phyloP scores from a whole-genome alignment of 1,140 invertebrate species.

The Helicoverpa zea region DNA sequence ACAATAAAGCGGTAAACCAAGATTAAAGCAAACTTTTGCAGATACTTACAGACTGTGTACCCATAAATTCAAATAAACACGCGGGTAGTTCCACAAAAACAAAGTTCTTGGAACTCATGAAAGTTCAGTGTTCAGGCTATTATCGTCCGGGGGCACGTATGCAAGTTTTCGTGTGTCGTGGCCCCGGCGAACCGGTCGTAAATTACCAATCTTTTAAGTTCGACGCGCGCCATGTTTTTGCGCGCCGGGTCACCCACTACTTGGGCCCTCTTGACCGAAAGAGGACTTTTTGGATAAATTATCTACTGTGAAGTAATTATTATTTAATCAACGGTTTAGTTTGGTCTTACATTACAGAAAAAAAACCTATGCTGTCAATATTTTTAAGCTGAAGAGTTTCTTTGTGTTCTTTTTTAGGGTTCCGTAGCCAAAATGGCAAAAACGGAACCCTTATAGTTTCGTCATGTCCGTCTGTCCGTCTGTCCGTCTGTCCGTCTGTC shows the following conservation, averaged over 20 bases:
- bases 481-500: no score
- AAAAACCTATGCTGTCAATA: no score
- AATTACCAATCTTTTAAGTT: conserved; percentile 39
- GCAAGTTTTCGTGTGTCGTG: conserved; percentile 16
- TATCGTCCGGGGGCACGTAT: conserved; percentile 49
- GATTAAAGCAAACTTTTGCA: background rate
- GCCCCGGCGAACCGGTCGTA: conserved; percentile 15
- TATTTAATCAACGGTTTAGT: no score
- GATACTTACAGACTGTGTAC: conserved; percentile 22
- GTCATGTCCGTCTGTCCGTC: no score
- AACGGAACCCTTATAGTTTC: no score
- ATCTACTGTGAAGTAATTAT: no score
- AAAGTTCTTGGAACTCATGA: conserved; percentile 41
- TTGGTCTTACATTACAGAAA: no score
- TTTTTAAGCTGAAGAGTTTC: no score
- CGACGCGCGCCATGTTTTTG: background rate
- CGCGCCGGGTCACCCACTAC: background rate
- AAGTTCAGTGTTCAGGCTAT: conserved; percentile 44
- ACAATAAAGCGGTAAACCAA: background rate
- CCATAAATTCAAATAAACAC: conserved; percentile 42
- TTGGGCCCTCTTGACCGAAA: background rate
- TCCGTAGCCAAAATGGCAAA: no score
- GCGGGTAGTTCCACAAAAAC: conserved; percentile 32
- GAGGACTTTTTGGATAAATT: no score
- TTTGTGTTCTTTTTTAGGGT: no score